Evolutionary conservation across 2,888 invertebrate species (phyloP), one percentile per base, ranked within the genome.

Genomic region (Caenorhabditis auriculariae): DNA sequence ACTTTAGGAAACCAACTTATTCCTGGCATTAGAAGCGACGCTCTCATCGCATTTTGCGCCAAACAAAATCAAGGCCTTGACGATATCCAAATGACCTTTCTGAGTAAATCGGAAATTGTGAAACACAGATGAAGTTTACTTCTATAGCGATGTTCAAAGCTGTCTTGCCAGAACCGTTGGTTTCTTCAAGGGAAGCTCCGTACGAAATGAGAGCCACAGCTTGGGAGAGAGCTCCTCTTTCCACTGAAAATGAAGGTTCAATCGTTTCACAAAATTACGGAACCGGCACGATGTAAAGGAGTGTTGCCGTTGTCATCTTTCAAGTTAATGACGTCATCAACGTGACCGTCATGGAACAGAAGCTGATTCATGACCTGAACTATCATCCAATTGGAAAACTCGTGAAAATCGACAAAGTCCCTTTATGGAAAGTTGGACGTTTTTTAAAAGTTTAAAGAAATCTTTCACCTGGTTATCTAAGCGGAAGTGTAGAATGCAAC

Each of bases 91-190:
- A 32, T 32, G 9, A 12, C n/a, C n/a, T 32, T 32, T 9, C 9
- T n/a, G 35, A 32, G 35, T 32, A 32, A 9, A 12, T 9, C 35
- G 35, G n/a, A 32, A 32, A 9, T 32, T n/a, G 9, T 9, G 35
- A 12, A 32, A n/a, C 9, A 32, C 35, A 32, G 9, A 19, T 9
- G 9, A 3, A 26, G 5, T 9, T 27, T 29, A 37, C 53, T 23
- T 24, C 26, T 46, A 55, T 55, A 26, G 57, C 60, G 28, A 49
- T 54, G 39, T 53, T 59, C 5, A 62, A 29, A 5, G 66, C 59
- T 0, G 64, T 62, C 6, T 44, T 32, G 28, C 54, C 56, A 9
- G 51, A 23, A 0, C 15, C 39, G 41, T 69, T 58, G 3, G 24
- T 19, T 6, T 28, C 39, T 19, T 66, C 59, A 12, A 58, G 12